These are phyloP conservation scores for Drosophila ananassae DNA, from an alignment of 1,140 invertebrate species.

Conservation along the genomic window DNA sequence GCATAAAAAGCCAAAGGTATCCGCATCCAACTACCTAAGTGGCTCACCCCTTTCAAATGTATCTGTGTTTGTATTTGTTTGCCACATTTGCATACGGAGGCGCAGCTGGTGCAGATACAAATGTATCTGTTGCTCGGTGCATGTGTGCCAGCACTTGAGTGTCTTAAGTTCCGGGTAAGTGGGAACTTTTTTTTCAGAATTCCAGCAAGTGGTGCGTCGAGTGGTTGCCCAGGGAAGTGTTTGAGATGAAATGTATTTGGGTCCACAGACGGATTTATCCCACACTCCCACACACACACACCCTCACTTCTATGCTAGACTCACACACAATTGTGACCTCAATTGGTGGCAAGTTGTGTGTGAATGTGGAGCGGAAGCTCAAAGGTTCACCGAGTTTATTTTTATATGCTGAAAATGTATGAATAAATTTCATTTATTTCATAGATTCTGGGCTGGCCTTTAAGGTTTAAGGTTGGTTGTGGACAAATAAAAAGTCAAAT, in stretches of 20 bases:
- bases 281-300: no score
- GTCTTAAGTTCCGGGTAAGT: slow-evolving; percentile 78
- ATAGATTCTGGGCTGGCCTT: slow-evolving; percentile 13
- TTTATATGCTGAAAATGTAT: slow-evolving; percentile 12
- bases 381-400: slow-evolving; percentile 23
- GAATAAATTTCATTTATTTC: slow-evolving; percentile 33
- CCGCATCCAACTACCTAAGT: slow-evolving; percentile 26
- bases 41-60: slow-evolving; percentile 26
- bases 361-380: slow-evolving; percentile 63
- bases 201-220: slow-evolving; percentile 68
- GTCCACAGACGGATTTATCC: slow-evolving; percentile 37
- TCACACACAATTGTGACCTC: slow-evolving; percentile 61
- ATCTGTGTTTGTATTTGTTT: neutral
- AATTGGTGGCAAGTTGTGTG: slow-evolving; percentile 52
- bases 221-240: slow-evolving; percentile 29
- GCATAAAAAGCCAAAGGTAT: slow-evolving; percentile 27
- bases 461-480: slow-evolving; percentile 5
- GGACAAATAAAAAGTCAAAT: slow-evolving; percentile 5
- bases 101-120: slow-evolving; percentile 31
- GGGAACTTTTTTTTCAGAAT: slow-evolving; percentile 70
- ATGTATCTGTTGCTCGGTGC: slow-evolving; percentile 53
- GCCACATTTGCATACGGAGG: slow-evolving; percentile 52
- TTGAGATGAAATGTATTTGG: slow-evolving; percentile 63
- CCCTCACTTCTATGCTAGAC: slow-evolving; percentile 6
- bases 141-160: slow-evolving; percentile 59